These are phyloP conservation scores for Pterostichus madidus DNA, from an alignment of 2,888 invertebrate genomes.

Conservation along the genomic window DNA sequence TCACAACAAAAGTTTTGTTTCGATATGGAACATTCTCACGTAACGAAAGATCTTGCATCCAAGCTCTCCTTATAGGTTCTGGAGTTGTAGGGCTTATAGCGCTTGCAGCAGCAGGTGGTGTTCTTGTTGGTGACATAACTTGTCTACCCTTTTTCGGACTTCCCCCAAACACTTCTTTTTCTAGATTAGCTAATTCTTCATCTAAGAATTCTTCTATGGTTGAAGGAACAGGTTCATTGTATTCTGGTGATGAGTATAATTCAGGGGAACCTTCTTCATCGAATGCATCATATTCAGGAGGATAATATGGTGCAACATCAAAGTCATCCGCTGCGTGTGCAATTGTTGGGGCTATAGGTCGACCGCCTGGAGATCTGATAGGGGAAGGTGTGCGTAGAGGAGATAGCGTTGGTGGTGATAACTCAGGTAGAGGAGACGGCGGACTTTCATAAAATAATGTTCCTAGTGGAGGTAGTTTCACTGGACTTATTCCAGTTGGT, in stretches of 20 bases:
- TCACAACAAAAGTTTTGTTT: not conserved
- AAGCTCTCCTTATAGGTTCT: slow-evolving; percentile 27
- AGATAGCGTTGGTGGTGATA: not conserved
- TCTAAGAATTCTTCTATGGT: not conserved
- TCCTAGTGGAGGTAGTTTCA: not conserved
- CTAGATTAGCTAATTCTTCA: slow-evolving; percentile 17
- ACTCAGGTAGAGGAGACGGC: slow-evolving; percentile 12
- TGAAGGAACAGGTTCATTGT: not conserved
- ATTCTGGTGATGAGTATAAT: slow-evolving; percentile 37
- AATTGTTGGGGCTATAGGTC: slow-evolving; percentile 1
- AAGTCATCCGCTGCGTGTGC: not conserved
- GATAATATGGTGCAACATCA: not conserved
- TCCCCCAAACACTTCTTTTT: slow-evolving; percentile 41
- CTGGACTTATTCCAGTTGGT: slow-evolving; percentile 29
- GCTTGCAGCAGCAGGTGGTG: not conserved
- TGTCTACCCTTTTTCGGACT: not conserved
- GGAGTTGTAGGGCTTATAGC: slow-evolving; percentile 29
- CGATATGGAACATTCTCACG: not conserved
- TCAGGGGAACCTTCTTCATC: slow-evolving; percentile 20
- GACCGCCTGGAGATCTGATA: slow-evolving; percentile 15
- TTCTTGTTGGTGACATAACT: not conserved
- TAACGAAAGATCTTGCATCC: slow-evolving; percentile 26
- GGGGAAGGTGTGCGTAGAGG: slow-evolving; percentile 3
- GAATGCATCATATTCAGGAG: slow-evolving; percentile 1
- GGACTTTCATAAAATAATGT: slow-evolving; percentile 48